These are phyloP conservation scores for Pachypeltis micranthus DNA, from an alignment of 1,140 invertebrate species.

Conservation along the genomic window DNA sequence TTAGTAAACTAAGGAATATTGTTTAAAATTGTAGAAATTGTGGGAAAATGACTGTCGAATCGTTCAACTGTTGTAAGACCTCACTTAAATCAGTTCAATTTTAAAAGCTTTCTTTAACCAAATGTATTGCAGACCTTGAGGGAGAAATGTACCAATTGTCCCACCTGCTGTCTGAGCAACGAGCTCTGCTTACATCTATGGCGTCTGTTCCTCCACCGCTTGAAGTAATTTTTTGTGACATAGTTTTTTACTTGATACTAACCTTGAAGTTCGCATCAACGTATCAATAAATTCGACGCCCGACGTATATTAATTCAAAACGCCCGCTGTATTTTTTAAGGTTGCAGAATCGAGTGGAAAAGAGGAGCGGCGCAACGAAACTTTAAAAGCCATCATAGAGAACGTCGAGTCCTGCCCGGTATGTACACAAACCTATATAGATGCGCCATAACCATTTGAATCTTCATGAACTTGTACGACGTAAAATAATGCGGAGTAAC, in stretches of 20 bases:
- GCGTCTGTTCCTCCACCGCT: constrained; percentile 26
- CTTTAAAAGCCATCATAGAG: constrained; percentile 64
- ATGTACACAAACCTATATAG: constrained; percentile 33
- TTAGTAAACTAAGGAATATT: too few species aligned
- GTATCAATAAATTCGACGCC: too few species aligned
- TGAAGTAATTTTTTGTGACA: constrained; percentile 47
- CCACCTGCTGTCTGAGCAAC: constrained; percentile 88
- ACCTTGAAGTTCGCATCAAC: too few species aligned
- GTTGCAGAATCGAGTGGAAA: constrained; percentile 30
- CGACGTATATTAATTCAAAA: too few species aligned
- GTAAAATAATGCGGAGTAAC: too few species aligned
- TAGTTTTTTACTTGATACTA: too few species aligned
- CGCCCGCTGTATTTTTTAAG: constrained; percentile 29
- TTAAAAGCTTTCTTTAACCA: neutral
- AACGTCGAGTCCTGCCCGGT: constrained; percentile 79
- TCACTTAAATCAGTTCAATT: neutral
- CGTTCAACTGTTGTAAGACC: too few species aligned
- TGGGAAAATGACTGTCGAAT: too few species aligned
- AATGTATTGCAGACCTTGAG: constrained; percentile 66
- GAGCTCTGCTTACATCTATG: constrained; percentile 67
- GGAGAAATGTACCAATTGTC: constrained; percentile 98
- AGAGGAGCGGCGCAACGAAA: constrained; percentile 41
- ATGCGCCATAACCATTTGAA: too few species aligned
- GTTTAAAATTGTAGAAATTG: too few species aligned
- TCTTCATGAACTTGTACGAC: too few species aligned